A percentile compares a stretch with the other conserved stretches of the same genome.
phyloP scores from a whole-genome alignment of 1,140 invertebrate species.

The Heliconius nattereri region DNA sequence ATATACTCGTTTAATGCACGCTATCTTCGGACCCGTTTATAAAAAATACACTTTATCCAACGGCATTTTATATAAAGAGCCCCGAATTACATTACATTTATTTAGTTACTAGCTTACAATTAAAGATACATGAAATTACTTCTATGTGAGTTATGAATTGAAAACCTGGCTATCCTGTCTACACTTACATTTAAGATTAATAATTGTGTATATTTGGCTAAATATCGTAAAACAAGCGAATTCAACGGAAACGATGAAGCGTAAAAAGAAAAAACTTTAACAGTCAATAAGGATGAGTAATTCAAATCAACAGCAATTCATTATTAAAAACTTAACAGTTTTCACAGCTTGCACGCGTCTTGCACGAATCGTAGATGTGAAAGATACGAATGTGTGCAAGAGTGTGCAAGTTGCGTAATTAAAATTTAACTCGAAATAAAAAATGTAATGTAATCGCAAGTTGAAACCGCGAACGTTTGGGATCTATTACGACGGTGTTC shows the following conservation, averaged over 20 bases:
- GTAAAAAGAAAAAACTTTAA: conserved; percentile 63
- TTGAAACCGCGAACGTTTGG: conserved; percentile 47
- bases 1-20: conserved; percentile 46
- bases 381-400: not conserved
- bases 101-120: conserved; percentile 72
- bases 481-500: conserved; percentile 19
- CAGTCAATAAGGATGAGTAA: conserved; percentile 78
- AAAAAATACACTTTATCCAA: conserved; percentile 43
- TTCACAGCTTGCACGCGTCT: conserved; percentile 24
- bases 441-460: conserved; percentile 79
- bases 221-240: conserved; percentile 71
- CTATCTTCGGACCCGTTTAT: conserved; percentile 52
- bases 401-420: conserved; percentile 25
- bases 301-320: conserved; percentile 76
- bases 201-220: conserved; percentile 79
- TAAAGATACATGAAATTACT: conserved; percentile 71
- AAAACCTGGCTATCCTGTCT: conserved; percentile 80
- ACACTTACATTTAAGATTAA: conserved; percentile 67
- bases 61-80: conserved; percentile 56
- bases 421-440: conserved; percentile 69
- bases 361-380: not conserved
- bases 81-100: conserved; percentile 74
- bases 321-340: conserved; percentile 77
- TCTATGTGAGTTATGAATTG: conserved; percentile 73
- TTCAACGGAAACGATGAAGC: conserved; percentile 72